Evolutionary conservation across 1,140 invertebrate genomes (phyloP), one percentile per base, ranked within the genome.

Genomic region (Lucilia cuprina): DNA sequence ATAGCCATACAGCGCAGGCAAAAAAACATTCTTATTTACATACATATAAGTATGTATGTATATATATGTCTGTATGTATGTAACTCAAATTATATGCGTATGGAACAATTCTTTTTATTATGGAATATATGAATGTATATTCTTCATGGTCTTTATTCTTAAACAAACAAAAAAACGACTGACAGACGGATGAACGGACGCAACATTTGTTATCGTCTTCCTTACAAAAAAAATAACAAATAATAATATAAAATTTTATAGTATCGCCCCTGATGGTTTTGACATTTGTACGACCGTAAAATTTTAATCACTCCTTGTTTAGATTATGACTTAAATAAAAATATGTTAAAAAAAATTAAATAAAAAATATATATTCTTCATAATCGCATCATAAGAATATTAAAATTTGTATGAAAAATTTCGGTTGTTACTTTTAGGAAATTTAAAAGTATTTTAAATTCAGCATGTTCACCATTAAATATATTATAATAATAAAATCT

Each of bases 221-320:
- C 19, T 70, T 21, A 70, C 13, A 60, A 60, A 7, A 60, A 60
- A 2, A 60, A 60, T 1, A 60, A 60, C 13, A 60, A 60, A 17
- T n/a, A n/a, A n/a, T n/a, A 60, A 60, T n/a, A 19, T 9, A 70
- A 25, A 70, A 21, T 70, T 70, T 70, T 70, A 70, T 70, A 5
- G 14, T 17, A 17, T 47, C 41, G 21, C 41, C 41, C 17, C 41
- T 80, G n/a, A 80, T 80, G 77, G n/a, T 80, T 21, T 80, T 80
- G 77, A 80, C 77, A 49, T 80, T 80, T 25, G 77, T 25, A 80
- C n/a, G 77, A 80, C 41, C 77, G 77, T 80, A 80, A 80, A 80
- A 80, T 80, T 80, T 80, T 80, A 80, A 80, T 80, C 77, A 80
- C 77, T 80, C 77, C 41, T 14, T 50, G 77, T 80, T 80, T 80